phyloP scores from a whole-genome alignment of 2,113 vertebrate genomes.

The Mohoua ochrocephala region DNA sequence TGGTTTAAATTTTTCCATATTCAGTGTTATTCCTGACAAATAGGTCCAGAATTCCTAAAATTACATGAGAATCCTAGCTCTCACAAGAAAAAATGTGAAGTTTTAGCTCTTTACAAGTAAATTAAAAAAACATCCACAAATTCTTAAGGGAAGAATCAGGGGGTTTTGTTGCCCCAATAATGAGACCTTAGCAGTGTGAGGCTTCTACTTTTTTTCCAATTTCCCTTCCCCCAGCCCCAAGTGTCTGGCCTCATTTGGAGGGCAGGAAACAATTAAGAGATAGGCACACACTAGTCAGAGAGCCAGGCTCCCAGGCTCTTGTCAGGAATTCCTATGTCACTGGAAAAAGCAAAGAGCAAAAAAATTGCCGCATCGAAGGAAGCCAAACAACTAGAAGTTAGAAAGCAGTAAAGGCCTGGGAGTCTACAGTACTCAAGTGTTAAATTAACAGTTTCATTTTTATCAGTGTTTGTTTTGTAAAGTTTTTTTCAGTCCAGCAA shows the following conservation, averaged over 20 bases:
- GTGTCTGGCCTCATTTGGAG: not conserved
- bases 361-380: not conserved
- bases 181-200: not conserved
- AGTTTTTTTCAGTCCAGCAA: not conserved
- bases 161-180: not conserved
- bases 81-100: not conserved
- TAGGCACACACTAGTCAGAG: not conserved
- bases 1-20: not conserved
- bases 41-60: not conserved
- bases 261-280: constrained; percentile 45
- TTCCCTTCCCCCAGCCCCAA: not conserved
- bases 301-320: not conserved
- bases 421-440: not conserved
- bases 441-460: not conserved
- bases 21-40: not conserved
- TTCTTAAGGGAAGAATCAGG: not conserved
- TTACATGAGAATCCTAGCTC: not conserved
- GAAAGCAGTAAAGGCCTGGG: not conserved
- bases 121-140: not conserved
- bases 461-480: not conserved
- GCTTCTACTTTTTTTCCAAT: not conserved
- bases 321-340: not conserved
- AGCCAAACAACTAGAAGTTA: not conserved
- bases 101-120: not conserved
- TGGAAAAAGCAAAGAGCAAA: not conserved